Evolutionary conservation across 2,113 vertebrate genomes (phyloP).

Genomic region (Ciconia stormi): DNA sequence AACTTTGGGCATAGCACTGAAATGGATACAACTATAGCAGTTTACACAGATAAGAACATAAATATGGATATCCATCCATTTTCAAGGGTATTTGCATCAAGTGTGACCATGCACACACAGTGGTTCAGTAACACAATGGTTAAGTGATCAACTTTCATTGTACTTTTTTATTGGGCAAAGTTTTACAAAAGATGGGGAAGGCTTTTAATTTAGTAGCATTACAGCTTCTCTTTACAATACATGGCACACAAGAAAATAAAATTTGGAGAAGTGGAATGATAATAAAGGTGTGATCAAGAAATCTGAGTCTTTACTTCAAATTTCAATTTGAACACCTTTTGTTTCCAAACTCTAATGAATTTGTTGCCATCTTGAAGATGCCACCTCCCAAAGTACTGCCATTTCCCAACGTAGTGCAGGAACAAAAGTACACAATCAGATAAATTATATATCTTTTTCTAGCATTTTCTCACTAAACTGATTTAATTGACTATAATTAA

Average conservation of each 20-base stretch:
- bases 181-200: neutral
- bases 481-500: neutral
- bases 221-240: neutral
- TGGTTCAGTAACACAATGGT: neutral
- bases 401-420: neutral
- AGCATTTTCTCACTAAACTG: constrained; percentile 13
- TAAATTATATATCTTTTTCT: constrained; percentile 11
- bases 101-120: neutral
- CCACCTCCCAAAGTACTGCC: neutral
- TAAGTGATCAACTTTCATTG: neutral
- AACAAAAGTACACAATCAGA: neutral
- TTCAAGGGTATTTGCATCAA: neutral
- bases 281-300: constrained; percentile 46
- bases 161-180: neutral
- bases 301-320: constrained; percentile 22
- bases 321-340: constrained; percentile 18
- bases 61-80: neutral
- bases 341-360: neutral
- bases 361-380: neutral
- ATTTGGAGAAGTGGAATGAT: constrained; percentile 34
- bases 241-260: neutral
- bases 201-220: neutral
- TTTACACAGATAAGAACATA: neutral
- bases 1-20: neutral
- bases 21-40: neutral